Evolutionary conservation across 2,113 vertebrate genomes (phyloP).

Genomic region (Albula goreensis): DNA sequence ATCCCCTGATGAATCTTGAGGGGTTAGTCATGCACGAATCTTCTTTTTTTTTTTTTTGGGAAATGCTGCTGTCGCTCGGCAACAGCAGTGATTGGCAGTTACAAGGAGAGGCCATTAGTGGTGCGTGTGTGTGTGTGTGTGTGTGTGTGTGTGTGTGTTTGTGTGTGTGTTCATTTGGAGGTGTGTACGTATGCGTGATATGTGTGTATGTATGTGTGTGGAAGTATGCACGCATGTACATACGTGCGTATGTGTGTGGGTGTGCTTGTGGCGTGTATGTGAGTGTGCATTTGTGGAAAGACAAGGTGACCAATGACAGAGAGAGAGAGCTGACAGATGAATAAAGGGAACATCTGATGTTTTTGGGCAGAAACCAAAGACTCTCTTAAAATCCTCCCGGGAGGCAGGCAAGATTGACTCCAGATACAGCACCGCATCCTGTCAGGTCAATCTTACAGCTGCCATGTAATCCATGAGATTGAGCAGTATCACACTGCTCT

Average conservation of each 20-base stretch:
- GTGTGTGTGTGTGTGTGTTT: no score
- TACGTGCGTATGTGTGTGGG: constrained; percentile 7
- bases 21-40: neutral
- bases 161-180: no score
- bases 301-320: neutral
- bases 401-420: neutral
- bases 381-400: neutral
- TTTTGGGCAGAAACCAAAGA: neutral
- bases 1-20: neutral
- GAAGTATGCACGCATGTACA: neutral
- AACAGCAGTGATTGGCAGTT: neutral
- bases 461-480: neutral
- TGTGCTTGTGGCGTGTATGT: neutral
- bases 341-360: no score
- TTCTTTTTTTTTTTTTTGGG: neutral
- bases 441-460: neutral
- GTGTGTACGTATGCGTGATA: no score
- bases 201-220: no score
- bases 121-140: constrained; percentile 9
- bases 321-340: neutral
- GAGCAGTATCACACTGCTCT: neutral
- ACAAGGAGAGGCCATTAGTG: neutral
- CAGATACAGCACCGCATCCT: neutral
- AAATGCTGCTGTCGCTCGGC: neutral
- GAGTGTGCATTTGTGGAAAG: neutral